Conservation (phyloP, 2,888 invertebrate species). For the Scaptomyza caliginosa region DNA sequence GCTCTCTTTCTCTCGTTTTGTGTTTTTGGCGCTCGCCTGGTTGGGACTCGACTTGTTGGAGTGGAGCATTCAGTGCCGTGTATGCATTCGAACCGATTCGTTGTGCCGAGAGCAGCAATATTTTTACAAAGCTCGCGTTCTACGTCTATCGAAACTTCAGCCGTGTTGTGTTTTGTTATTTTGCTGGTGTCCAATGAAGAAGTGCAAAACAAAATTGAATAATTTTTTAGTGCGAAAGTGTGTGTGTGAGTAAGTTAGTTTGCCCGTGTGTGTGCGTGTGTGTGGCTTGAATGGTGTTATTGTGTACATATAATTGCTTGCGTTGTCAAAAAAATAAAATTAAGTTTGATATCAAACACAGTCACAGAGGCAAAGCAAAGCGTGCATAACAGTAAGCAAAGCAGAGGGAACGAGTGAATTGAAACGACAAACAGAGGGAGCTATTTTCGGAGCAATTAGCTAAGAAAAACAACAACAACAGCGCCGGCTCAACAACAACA, state of each 20-base stretch:
- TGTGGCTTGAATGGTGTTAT: constrained; percentile 22
- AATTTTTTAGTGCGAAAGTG: constrained; percentile 55
- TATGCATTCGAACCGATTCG: constrained; percentile 79
- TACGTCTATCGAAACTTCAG: constrained; percentile 57
- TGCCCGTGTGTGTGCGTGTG: constrained; percentile 22
- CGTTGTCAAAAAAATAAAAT: constrained; percentile 41
- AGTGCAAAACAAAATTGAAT: constrained; percentile 71
- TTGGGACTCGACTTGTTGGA: constrained; percentile 48
- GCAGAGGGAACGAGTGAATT: constrained; percentile 6
- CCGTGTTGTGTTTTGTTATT: constrained; percentile 52
- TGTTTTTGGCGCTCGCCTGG: constrained; percentile 40
- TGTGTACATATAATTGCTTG: constrained; percentile 40
- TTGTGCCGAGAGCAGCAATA: constrained; percentile 53
- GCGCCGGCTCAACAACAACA: no score
- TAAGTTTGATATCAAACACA: constrained; percentile 55
- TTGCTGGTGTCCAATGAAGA: constrained; percentile 51
- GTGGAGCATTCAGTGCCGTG: constrained; percentile 74
- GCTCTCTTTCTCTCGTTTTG: constrained; percentile 5
- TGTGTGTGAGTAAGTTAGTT: constrained; percentile 28
- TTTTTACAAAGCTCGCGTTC: constrained; percentile 45
- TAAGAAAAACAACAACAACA: constrained; percentile 32
- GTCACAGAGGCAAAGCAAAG: constrained; percentile 40
- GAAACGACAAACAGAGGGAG: constrained; percentile 24
- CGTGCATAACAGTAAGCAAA: constrained; percentile 54
- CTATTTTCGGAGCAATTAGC: constrained; percentile 54